Conservation (phyloP, 2,888 invertebrate genomes). For the Megastigmus dorsalis region DNA sequence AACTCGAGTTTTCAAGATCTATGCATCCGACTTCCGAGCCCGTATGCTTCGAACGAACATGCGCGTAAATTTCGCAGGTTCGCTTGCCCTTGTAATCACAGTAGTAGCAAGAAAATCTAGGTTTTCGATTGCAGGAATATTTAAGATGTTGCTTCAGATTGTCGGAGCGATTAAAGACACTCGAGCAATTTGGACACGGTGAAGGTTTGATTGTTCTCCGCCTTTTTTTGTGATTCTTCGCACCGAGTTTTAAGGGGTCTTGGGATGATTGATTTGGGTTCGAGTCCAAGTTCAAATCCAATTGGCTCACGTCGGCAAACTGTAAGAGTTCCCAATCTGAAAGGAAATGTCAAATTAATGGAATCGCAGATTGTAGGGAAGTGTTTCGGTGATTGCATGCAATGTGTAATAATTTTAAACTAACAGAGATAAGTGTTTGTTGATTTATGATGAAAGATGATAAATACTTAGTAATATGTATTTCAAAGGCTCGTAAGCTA, state of each 20-base stretch:
- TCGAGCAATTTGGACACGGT: slow-evolving; percentile 8
- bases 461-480: too few species aligned
- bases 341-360: background rate
- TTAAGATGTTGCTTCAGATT: slow-evolving; percentile 21
- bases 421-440: too few species aligned
- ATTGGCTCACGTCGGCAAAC: background rate
- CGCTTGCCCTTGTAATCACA: background rate
- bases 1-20: slow-evolving; percentile 8
- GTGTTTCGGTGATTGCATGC: too few species aligned
- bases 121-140: slow-evolving; percentile 17
- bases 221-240: background rate
- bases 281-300: background rate
- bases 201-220: background rate
- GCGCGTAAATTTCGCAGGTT: slow-evolving; percentile 19
- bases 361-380: too few species aligned
- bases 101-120: slow-evolving; percentile 21
- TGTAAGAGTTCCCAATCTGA: background rate
- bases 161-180: slow-evolving; percentile 9
- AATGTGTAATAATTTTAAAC: too few species aligned
- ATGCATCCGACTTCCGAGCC: background rate
- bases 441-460: too few species aligned
- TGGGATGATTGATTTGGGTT: background rate
- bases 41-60: slow-evolving; percentile 4
- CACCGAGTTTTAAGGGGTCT: background rate
- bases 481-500: too few species aligned